phyloP scores from a whole-genome alignment of 2,113 vertebrate species.

The Lates calcarifer region DNA sequence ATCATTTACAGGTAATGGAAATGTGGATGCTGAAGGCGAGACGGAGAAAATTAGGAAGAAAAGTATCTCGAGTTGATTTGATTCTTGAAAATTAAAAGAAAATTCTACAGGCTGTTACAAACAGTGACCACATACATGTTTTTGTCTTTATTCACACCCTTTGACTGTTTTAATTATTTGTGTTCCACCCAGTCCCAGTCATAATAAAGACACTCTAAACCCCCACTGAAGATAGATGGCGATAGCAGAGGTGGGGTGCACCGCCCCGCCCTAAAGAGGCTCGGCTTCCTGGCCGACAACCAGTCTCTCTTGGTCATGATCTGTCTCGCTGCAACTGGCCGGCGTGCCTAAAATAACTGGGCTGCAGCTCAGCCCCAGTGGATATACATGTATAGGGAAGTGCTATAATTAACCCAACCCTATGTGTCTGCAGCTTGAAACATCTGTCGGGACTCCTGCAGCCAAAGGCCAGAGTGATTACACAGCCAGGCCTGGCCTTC shows the following conservation, averaged over 20 bases:
- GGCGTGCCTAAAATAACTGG: slow-evolving; percentile 70
- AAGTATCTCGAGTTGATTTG: no score
- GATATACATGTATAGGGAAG: slow-evolving; percentile 65
- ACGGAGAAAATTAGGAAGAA: slow-evolving; percentile 5
- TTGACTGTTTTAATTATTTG: background rate
- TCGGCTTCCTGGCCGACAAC: slow-evolving; percentile 68
- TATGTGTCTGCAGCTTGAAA: slow-evolving; percentile 73
- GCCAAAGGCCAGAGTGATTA: slow-evolving; percentile 71
- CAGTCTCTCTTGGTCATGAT: slow-evolving; percentile 72
- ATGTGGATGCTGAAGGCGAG: background rate
- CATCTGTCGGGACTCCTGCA: slow-evolving; percentile 68
- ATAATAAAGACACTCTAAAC: slow-evolving; percentile 41
- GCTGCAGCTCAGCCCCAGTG: slow-evolving; percentile 50
- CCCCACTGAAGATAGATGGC: slow-evolving; percentile 32
- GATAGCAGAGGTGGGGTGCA: slow-evolving; percentile 40
- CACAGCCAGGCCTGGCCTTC: slow-evolving; percentile 57
- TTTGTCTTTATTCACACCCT: background rate
- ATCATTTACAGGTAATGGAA: slow-evolving; percentile 42
- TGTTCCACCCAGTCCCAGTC: slow-evolving; percentile 1
- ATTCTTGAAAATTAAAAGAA: background rate
- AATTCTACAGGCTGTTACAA: background rate
- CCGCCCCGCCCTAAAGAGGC: slow-evolving; percentile 53
- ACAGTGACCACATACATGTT: background rate
- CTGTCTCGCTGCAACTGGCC: slow-evolving; percentile 59
- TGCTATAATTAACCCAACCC: slow-evolving; percentile 79